Evolutionary conservation across 2,113 vertebrate genomes (phyloP).

Genomic region (Rana temporaria): DNA sequence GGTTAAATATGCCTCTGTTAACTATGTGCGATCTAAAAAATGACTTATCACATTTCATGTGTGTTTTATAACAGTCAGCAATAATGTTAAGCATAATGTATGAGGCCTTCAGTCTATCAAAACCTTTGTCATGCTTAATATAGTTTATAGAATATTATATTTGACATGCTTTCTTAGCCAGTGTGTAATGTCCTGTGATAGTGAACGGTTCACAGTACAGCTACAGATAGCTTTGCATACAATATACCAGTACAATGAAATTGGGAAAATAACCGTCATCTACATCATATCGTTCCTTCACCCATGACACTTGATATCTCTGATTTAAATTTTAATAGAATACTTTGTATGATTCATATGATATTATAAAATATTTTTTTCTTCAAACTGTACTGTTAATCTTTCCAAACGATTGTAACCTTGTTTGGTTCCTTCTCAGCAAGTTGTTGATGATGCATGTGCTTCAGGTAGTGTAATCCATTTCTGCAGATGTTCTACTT

Average conservation of each 20-base stretch:
- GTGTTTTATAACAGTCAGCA: no score
- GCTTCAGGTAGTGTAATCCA: conserved; percentile 17
- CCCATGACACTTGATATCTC: background rate
- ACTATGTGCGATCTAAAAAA: no score
- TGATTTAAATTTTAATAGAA: background rate
- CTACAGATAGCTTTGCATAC: no score
- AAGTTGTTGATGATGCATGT: background rate
- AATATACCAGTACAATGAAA: background rate
- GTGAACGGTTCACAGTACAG: no score
- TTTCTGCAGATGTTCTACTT: conserved; percentile 27
- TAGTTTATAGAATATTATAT: no score
- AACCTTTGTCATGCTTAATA: no score
- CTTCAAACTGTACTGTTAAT: background rate
- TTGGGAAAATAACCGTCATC: background rate
- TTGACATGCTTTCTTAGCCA: no score
- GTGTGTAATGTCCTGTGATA: no score
- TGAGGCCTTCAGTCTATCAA: no score
- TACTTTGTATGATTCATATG: background rate
- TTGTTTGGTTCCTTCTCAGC: background rate
- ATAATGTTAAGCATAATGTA: no score
- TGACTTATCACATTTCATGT: no score
- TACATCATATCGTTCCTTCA: background rate
- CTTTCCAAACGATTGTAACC: background rate
- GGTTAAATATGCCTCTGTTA: no score
- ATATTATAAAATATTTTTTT: background rate